Evolutionary conservation across 2,888 invertebrate species (phyloP), one percentile per base, ranked within the genome.

Genomic region (Nomada ferruginata): DNA sequence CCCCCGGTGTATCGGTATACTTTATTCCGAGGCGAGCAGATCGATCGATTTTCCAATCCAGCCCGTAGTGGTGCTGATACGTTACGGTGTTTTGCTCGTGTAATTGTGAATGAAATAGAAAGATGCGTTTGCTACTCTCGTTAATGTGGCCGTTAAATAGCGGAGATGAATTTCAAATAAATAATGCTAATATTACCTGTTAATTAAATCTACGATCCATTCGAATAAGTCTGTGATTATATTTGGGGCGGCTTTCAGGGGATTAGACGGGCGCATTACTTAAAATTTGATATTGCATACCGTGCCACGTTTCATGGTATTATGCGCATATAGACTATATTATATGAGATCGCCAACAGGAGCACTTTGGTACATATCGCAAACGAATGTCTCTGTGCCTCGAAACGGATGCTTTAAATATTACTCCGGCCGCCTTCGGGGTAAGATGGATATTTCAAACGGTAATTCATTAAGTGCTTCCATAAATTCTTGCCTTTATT

Each of bases 1-100:
- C 61, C 52, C 69, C 76, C 7, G 50, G 68, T 65, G 55, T 64
- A 77, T 60, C 77, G 85, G 50, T 78, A 7, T 36, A 78, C 75
- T 83, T 81, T 57, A 76, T 74, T 81, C 78, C 76, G 77, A 77
- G 63, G 57, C 61, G 59, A 53, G 57, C 72, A 71, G 83, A 86
- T 84, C 84, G 82, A 82, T 82, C 63, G 64, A 36, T 79, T n/a
- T 61, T 79, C 44, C 76, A 50, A 52, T 72, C 63, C 29, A 63
- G 65, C 64, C 73, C 81, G 73, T 50, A 20, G 36, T 23, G 44
- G 73, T 73, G 73, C 68, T 73, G 69, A 81, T 81, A 78, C 36
- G 9, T 11, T 50, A 5, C 13, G 47, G 15, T 3, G 47, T 47
- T 47, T 13, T 13, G 15, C 3, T 47, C 11, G 47, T 13, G 15